A percentile compares a stretch with the other conserved stretches of the same genome.
Conservation (phyloP, 2,113 vertebrate species). For the Vanacampus margaritifer region DNA sequence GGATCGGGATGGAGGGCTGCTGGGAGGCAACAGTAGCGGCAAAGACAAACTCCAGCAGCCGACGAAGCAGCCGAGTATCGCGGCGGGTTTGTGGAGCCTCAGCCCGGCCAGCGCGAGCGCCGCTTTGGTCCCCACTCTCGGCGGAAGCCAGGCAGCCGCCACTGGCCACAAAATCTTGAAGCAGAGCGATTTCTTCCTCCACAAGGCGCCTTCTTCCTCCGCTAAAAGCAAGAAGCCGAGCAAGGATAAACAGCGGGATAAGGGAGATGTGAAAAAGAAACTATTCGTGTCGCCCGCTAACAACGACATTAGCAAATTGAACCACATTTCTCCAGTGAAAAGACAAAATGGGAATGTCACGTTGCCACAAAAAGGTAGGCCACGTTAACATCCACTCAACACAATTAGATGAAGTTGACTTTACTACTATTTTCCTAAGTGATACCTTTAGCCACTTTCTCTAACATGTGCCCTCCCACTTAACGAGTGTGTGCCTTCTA, state of each 20-base stretch:
- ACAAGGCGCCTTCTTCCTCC: constrained; percentile 45
- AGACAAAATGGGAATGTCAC: constrained; percentile 70
- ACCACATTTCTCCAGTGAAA: constrained; percentile 50
- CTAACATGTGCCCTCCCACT: background rate
- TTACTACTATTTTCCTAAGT: background rate
- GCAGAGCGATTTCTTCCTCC: constrained; percentile 77
- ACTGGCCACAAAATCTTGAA: constrained; percentile 65
- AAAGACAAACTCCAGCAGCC: constrained; percentile 67
- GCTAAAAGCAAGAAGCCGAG: constrained; percentile 74
- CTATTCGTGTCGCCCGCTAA: constrained; percentile 38
- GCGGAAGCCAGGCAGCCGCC: constrained; percentile 42
- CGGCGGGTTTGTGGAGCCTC: constrained; percentile 74
- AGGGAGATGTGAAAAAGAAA: constrained; percentile 67
- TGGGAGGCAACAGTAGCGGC: constrained; percentile 67
- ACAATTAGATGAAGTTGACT: constrained; percentile 27
- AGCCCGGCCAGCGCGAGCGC: constrained; percentile 40
- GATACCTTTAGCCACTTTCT: constrained; percentile 6
- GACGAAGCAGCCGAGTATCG: constrained; percentile 69
- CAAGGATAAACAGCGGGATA: constrained; percentile 80
- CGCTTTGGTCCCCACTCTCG: constrained; percentile 39
- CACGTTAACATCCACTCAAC: background rate
- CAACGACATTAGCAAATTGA: constrained; percentile 29
- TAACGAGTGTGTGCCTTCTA: constrained; percentile 13
- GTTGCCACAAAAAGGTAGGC: constrained; percentile 66
- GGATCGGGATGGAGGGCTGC: constrained; percentile 68